Evolutionary conservation across 92 coral and sea anemone genomes (phyloP), one percentile per base, ranked within the genome.

Genomic region (Paragorgia papillata): DNA sequence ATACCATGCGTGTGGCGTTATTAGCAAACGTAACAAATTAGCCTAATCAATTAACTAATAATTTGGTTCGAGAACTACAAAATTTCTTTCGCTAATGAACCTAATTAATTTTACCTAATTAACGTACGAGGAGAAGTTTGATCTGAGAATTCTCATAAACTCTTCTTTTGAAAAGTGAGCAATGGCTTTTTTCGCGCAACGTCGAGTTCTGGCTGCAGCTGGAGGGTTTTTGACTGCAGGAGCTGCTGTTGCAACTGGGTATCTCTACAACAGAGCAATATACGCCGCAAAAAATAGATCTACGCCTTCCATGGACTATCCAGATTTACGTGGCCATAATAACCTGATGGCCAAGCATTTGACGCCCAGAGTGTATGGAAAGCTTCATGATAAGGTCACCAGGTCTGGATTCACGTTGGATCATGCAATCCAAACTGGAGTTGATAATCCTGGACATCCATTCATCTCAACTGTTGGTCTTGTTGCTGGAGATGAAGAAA

Each of bases 401-500:
- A 68, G 88, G 5, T 85, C 82, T 18, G 97, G 97, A 7, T 92
- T 79, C 56, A 88, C 92, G 1, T 62, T 92, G 54, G 97, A 92
- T 82, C 88, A 88, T 18, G 97, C 97, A 9, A 90, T 92, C 55
- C 92, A 89, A 41, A 89, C 92, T 14, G 97, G 97, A 0, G 97
- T 90, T 0, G 97, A 92, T 67, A 92, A 92, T 29, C 97, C 97
- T 7, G 97, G 97, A 15, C 97, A 92, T 60, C 97, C 97, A 10
- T 92, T 88, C 9, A 92, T 92, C 44, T 76, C 82, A 22, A 92
- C 97, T 22, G 97, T 92, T 3, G 97, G 97, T 21, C 77, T 89
- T 1, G 97, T 92, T 1, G 97, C 97, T 3, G 97, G 97, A 0
- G 97, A 92, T 39, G 97, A 92, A 46, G 97, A 92, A 57, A 77